Conservation (phyloP, 2,888 invertebrate genomes). For the Strigamia maritima region DNA sequence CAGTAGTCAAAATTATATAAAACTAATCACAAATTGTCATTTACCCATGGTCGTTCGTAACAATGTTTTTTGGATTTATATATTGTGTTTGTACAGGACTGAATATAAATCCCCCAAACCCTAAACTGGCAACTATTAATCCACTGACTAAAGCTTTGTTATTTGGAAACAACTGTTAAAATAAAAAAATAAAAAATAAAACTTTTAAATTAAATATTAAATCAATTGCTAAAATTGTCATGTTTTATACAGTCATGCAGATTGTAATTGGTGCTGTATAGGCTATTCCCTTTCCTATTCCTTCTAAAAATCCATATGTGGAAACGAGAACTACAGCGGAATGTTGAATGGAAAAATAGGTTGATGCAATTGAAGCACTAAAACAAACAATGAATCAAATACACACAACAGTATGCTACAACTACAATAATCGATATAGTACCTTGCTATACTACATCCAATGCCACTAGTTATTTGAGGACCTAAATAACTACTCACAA, state of each 20-base stretch:
- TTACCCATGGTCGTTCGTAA: neutral
- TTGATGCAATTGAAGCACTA: conserved; percentile 48
- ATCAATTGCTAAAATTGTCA: neutral
- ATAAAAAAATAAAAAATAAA: no score
- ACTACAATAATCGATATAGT: neutral
- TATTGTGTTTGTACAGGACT: neutral
- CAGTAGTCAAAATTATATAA: no score
- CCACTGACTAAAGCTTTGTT: neutral
- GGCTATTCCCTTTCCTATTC: conserved; percentile 48
- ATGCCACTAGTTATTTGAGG: conserved; percentile 46
- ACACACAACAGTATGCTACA: neutral
- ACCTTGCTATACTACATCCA: conserved; percentile 49
- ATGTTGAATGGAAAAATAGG: conserved; percentile 47
- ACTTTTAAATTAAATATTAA: no score
- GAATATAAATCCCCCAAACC: neutral
- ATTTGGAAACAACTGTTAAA: neutral
- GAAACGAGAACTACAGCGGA: neutral
- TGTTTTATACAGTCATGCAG: conserved; percentile 46
- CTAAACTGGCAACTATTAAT: neutral
- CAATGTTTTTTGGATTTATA: neutral
- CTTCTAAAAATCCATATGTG: conserved; percentile 44
- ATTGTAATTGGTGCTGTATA: conserved; percentile 50
- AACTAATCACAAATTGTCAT: neutral
- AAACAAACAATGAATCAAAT: neutral
- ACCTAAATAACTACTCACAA: conserved; percentile 48